Base-by-base conservation (phyloP, 2,797 vertebrate species). In the Clarias fuscus region DNA sequence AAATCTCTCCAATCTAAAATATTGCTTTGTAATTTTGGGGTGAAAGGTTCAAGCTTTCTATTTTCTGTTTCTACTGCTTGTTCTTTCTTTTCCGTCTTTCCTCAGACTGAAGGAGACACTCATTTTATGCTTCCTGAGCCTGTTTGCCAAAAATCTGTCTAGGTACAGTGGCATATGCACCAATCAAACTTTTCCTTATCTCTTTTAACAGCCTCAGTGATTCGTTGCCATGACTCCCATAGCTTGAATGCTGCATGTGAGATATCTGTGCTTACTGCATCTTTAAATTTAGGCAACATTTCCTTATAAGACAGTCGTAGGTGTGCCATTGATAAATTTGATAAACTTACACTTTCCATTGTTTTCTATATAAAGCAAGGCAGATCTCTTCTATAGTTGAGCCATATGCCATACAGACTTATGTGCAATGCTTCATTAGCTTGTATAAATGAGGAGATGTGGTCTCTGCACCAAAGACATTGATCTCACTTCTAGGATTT, bases 201-300 rank as follows among this genome's bases (percentile, higher is more conserved):
- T 76, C 48, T 27, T 3, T 56, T 58, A 76, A 76, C 73, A 76
- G n/a, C n/a, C 48, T 8, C 73, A 76, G 24, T 76, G n/a, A 76
- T 30, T 76, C 58, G 53, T 58, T 76, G 48, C 48, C n/a, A 30
- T 56, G 73, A 30, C n/a, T 56, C 48, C n/a, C n/a, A 77, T 58
- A 76, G 73, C 27, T 77, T 59, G 17, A 33, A 77, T 58, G 8
- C 27, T 58, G 53, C 59, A 17, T 77, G 7, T 20, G 37, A 37
- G 20, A 59, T 37, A 8, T 78, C 30, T 78, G 30, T 61, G 8
- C 56, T 11, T 5, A 78, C 18, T 59, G 27, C 27, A 78, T 61
- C 56, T 10, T 20, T 59, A 27, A 48, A 53, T 76, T 76, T 11
- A 43, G 37, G 20, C 33, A 43, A 40, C 22, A 40, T 71, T 71